These are phyloP conservation scores for Lepeophtheirus salmonis DNA, from an alignment of 1,140 invertebrate species.

Conservation along the genomic window DNA sequence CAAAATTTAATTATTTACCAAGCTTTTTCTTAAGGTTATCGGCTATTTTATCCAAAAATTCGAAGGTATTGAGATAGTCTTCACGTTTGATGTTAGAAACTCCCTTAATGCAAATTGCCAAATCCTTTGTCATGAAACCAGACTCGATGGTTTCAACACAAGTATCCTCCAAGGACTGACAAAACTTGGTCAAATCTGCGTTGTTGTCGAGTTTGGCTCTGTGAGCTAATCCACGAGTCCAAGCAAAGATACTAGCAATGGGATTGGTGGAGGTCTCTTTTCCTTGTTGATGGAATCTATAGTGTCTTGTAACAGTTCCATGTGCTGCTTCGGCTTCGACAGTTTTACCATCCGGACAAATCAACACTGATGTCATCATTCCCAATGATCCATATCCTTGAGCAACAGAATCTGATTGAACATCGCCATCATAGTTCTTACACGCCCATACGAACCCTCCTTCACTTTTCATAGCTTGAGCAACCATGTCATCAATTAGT, in stretches of 20 bases:
- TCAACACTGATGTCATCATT: conserved; percentile 73
- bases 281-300: conserved; percentile 56
- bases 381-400: conserved; percentile 43
- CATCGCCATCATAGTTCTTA: conserved; percentile 81
- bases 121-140: conserved; percentile 78
- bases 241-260: conserved; percentile 78
- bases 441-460: conserved; percentile 82
- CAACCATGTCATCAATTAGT: conserved; percentile 83
- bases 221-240: conserved; percentile 64
- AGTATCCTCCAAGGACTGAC: conserved; percentile 39
- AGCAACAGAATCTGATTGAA: conserved; percentile 69
- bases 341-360: conserved; percentile 76
- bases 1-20: neutral
- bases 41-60: conserved; percentile 86
- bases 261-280: conserved; percentile 70
- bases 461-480: conserved; percentile 60
- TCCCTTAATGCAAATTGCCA: conserved; percentile 61
- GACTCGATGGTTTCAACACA: conserved; percentile 67
- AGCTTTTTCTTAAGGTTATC: conserved; percentile 57
- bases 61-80: conserved; percentile 93
- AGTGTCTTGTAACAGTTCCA: conserved; percentile 76
- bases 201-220: conserved; percentile 61
- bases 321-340: conserved; percentile 79
- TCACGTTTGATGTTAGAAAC: conserved; percentile 44
- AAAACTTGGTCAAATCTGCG: conserved; percentile 42